These are phyloP conservation scores for Melipona quadrifasciata DNA, from an alignment of 1,140 invertebrate species.

Conservation along the genomic window DNA sequence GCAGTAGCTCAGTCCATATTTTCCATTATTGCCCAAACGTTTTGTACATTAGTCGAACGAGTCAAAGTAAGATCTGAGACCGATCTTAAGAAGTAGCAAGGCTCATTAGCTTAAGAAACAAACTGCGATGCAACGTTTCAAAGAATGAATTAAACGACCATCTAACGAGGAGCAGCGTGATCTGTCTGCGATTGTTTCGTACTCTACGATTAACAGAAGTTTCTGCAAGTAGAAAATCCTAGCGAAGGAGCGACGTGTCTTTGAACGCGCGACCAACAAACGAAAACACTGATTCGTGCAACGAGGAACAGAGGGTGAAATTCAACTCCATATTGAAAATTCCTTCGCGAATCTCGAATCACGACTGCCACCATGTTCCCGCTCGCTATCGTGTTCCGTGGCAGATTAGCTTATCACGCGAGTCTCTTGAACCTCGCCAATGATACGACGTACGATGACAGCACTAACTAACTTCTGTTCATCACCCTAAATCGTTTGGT, in stretches of 20 bases:
- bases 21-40: neutral
- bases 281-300: neutral
- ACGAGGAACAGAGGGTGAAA: neutral
- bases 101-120: neutral
- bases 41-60: too few species aligned
- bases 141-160: neutral
- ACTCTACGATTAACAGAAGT: neutral
- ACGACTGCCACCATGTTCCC: conserved; percentile 40
- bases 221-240: too few species aligned
- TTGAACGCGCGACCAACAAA: too few species aligned
- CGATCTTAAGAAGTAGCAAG: neutral
- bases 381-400: neutral
- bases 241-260: neutral
- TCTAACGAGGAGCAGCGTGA: neutral
- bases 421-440: neutral
- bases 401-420: too few species aligned
- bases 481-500: neutral
- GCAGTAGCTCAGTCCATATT: neutral
- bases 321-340: conserved; percentile 42
- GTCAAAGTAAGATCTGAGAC: neutral
- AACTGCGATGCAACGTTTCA: neutral
- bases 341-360: conserved; percentile 5
- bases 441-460: neutral
- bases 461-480: neutral
- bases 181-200: neutral